These are phyloP conservation scores for Anoplolepis gracilipes DNA, from an alignment of 1,140 invertebrate species.

Conservation along the genomic window DNA sequence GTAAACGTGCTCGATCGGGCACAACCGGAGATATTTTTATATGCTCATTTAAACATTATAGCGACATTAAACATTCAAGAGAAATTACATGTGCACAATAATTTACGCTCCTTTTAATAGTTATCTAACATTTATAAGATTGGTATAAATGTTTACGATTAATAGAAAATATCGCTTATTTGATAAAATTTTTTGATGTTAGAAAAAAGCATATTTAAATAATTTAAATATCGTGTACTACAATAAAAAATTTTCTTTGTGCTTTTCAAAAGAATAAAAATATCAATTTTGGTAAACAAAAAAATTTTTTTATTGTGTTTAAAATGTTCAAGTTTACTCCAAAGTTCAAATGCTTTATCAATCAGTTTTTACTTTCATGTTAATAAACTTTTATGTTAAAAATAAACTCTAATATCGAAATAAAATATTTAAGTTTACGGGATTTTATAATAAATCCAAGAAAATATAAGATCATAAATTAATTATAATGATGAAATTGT, in stretches of 20 bases:
- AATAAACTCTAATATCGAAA: not conserved
- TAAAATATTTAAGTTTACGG: not conserved
- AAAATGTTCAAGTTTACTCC: too few species aligned
- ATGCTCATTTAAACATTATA: slow-evolving; percentile 20
- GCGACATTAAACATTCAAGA: not conserved
- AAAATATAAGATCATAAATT: not conserved
- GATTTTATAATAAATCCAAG: not conserved
- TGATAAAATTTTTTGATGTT: not conserved
- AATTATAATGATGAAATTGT: not conserved
- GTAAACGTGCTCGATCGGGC: slow-evolving; percentile 18
- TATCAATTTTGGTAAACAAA: too few species aligned
- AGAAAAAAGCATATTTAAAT: not conserved
- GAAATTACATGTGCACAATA: not conserved
- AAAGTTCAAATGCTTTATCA: too few species aligned
- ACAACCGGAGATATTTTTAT: slow-evolving; percentile 35
- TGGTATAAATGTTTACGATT: not conserved
- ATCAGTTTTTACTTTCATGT: not conserved
- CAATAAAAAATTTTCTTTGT: not conserved
- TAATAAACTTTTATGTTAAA: too few species aligned
- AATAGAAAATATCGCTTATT: not conserved
- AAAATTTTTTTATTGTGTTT: too few species aligned
- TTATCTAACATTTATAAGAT: not conserved
- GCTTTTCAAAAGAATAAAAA: not conserved
- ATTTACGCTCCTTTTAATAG: not conserved
- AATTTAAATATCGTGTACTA: not conserved